Evolutionary conservation across 1,140 invertebrate genomes (phyloP), one percentile per base, ranked within the genome.

Genomic region (Drosophila mojavensis): DNA sequence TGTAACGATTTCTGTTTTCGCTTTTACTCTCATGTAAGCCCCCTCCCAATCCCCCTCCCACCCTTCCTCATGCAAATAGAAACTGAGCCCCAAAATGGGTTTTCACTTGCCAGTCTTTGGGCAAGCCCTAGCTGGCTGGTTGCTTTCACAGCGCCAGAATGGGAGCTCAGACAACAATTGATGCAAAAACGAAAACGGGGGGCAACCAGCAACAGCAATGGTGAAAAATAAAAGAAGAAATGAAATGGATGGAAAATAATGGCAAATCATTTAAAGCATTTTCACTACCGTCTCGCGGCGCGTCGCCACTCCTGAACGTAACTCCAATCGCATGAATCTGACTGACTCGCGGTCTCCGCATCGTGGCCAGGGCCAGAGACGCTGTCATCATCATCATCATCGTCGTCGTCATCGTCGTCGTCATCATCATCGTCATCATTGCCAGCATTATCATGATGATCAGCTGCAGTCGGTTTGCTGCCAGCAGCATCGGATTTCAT

Each of bases 271-370:
- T 68, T 59, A 71, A 72, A 54, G 59, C 70, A 59, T 77, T 80
- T 90, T 79, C 78, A 79, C 80, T 82, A 86, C 91, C 77, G 78
- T 85, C 74, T 81, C 93, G 84, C 83, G 36, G 84, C 83, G 41
- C 83, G 75, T 79, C 95, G 93, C 95, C 95, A 96, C 78, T 95
- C 94, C 92, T 96, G 95, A 43, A 96, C 95, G 89, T 95, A 96
- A 81, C 95, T 95, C 95, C 95, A 96, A 91, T 96, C 95, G 69
- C 85, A 89, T 92, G 94, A 93, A 86, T 94, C 92, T 53, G 81
- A 63, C 54, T 62, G 74, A 54, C 74, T 77, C 41, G 68, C 74
- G 30, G 74, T 88, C 80, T 88, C 84, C 51, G 81, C 84, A 84
- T 89, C 85, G 78, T 88, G 84, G 78, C 80, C 86, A 77, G 88